Conservation (phyloP, 2,113 vertebrate genomes). For the Microcebus ravelobensis region DNA sequence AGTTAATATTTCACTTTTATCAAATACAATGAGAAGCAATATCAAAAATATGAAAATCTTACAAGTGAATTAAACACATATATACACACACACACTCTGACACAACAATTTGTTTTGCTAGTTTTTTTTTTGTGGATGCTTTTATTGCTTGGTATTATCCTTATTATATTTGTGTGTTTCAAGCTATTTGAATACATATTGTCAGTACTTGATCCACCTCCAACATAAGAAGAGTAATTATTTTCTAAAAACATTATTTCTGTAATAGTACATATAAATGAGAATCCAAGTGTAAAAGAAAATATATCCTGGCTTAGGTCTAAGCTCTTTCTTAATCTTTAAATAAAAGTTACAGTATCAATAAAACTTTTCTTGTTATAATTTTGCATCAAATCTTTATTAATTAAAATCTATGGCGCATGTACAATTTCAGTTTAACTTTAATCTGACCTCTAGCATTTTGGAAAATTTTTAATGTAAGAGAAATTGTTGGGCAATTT, state of each 20-base stretch:
- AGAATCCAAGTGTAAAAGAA: not conserved
- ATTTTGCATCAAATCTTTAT: not conserved
- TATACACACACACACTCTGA: too few species aligned
- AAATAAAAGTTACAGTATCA: not conserved
- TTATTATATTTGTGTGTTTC: not conserved
- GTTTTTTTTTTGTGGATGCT: not conserved
- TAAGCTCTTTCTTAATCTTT: not conserved
- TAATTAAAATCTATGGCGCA: not conserved
- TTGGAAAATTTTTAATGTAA: not conserved
- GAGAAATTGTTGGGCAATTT: not conserved
- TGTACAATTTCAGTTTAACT: not conserved
- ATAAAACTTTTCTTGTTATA: not conserved
- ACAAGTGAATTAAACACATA: not conserved
- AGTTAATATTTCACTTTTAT: not conserved
- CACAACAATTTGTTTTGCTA: not conserved
- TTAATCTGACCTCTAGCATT: not conserved
- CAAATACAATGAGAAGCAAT: not conserved
- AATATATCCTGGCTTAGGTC: not conserved
- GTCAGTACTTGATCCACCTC: not conserved
- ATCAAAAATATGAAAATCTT: not conserved
- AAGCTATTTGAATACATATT: not conserved
- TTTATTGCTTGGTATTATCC: not conserved
- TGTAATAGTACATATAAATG: not conserved
- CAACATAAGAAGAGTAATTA: not conserved
- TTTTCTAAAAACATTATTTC: not conserved